Percentiles rank a stretch among this genome's conserved stretches.
Evolutionary conservation across 2,113 vertebrate species (phyloP).

Genomic region (Sakesphorus luctuosus): DNA sequence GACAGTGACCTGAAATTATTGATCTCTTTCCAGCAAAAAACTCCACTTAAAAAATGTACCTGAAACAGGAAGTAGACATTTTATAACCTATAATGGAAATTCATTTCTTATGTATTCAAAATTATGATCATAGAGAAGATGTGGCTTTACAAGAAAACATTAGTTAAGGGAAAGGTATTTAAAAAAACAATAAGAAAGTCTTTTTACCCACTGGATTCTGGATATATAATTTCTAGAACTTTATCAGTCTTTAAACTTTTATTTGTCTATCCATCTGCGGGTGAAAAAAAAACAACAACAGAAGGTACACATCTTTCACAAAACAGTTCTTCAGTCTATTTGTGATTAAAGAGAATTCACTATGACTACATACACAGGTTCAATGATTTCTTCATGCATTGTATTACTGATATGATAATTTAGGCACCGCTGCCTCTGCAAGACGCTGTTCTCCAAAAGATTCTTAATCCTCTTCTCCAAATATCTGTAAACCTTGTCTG

Average conservation of each 20-base stretch:
- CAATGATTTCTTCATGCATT: background rate
- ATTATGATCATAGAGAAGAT: background rate
- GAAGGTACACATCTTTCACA: background rate
- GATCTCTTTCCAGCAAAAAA: background rate
- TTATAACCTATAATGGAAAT: background rate
- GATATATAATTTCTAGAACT: background rate
- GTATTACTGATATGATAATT: background rate
- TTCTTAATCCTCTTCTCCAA: background rate
- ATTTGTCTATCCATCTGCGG: background rate
- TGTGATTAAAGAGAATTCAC: rapidly evolving
- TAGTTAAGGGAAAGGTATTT: background rate
- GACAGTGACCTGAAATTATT: background rate
- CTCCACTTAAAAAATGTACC: background rate
- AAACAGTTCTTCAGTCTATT: background rate
- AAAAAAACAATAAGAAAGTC: background rate
- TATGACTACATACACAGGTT: background rate
- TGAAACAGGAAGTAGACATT: background rate
- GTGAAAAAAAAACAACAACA: background rate
- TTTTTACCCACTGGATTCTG: background rate
- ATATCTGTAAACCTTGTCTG: background rate
- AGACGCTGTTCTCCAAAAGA: background rate
- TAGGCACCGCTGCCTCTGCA: background rate
- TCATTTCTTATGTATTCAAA: background rate
- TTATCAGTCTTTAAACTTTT: background rate
- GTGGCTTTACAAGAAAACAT: background rate